phyloP scores from a whole-genome alignment of 2,797 vertebrate genomes.

The Cuculus canorus region DNA sequence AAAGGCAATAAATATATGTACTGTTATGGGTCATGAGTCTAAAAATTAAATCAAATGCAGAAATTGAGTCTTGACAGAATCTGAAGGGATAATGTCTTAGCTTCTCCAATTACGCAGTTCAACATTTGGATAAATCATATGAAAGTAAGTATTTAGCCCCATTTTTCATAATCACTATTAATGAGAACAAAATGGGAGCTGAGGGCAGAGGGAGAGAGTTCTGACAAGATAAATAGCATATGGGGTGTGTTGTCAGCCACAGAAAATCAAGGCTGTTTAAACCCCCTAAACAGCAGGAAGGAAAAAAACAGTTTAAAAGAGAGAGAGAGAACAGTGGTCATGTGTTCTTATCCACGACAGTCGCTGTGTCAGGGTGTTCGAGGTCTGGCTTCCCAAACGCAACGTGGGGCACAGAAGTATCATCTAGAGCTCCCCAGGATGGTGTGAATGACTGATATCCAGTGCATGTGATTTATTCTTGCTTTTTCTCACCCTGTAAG shows the following conservation, averaged over 20 bases:
- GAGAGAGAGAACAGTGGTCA: background rate
- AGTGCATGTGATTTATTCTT: background rate
- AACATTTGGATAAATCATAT: constrained; percentile 66
- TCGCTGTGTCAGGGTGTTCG: background rate
- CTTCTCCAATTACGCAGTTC: constrained; percentile 67
- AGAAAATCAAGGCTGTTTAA: constrained; percentile 53
- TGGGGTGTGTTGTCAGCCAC: constrained; percentile 71
- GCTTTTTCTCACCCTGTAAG: background rate
- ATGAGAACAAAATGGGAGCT: constrained; percentile 69
- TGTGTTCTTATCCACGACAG: background rate
- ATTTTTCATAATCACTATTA: constrained; percentile 65
- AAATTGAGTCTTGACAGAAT: constrained; percentile 70
- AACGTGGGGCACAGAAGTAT: background rate
- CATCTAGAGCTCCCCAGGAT: background rate
- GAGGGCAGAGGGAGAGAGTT: constrained; percentile 70
- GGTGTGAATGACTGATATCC: background rate
- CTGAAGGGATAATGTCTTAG: constrained; percentile 57
- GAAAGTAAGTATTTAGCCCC: constrained; percentile 67
- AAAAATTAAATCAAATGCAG: constrained; percentile 69
- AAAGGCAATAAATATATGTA: constrained; percentile 48
- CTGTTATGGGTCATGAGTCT: constrained; percentile 57
- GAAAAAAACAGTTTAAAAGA: background rate
- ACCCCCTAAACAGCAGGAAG: constrained; percentile 46
- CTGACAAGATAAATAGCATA: constrained; percentile 78
- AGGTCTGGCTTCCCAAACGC: background rate